Percentiles rank a stretch among this genome's conserved stretches.
Evolutionary conservation across 2,113 vertebrate genomes (phyloP).

Genomic region (Ophthalmolycus amberensis): DNA sequence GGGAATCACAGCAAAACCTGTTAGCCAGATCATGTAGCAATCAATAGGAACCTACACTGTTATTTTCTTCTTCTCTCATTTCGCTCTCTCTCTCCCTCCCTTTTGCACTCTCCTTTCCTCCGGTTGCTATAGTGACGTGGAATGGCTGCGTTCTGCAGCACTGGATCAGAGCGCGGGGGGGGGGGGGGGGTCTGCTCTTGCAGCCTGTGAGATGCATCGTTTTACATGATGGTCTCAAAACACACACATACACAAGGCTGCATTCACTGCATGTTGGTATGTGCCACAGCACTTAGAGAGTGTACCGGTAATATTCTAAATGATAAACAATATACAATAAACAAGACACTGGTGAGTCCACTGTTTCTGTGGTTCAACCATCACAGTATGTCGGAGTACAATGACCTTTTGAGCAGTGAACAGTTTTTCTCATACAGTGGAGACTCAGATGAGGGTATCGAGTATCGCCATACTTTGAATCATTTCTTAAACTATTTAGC

Average conservation of each 20-base stretch:
- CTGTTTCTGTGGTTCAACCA: neutral
- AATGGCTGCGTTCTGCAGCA: slow-evolving; percentile 76
- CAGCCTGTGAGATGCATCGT: slow-evolving; percentile 47
- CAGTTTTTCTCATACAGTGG: neutral
- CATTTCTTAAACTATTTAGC: neutral
- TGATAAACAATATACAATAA: slow-evolving; percentile 2
- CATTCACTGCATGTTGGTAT: slow-evolving; percentile 21
- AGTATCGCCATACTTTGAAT: neutral
- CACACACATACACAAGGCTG: slow-evolving; percentile 11
- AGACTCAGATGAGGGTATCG: neutral
- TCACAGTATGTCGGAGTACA: neutral
- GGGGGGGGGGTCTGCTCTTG: slow-evolving; percentile 27
- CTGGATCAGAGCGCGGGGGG: slow-evolving; percentile 48
- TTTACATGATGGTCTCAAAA: slow-evolving; percentile 48
- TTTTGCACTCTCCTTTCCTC: slow-evolving; percentile 49
- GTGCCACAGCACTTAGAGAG: neutral
- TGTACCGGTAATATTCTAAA: slow-evolving; percentile 15
- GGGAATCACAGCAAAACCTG: slow-evolving; percentile 76
- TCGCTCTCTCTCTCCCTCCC: slow-evolving; percentile 16
- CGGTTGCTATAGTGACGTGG: slow-evolving; percentile 82
- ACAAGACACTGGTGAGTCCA: neutral
- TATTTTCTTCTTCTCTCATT: slow-evolving; percentile 35
- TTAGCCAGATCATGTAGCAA: slow-evolving; percentile 76
- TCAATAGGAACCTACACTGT: slow-evolving; percentile 72
- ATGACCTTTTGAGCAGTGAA: slow-evolving; percentile 8